phyloP scores from a whole-genome alignment of 2,888 invertebrate species.

The Hyles lineata region DNA sequence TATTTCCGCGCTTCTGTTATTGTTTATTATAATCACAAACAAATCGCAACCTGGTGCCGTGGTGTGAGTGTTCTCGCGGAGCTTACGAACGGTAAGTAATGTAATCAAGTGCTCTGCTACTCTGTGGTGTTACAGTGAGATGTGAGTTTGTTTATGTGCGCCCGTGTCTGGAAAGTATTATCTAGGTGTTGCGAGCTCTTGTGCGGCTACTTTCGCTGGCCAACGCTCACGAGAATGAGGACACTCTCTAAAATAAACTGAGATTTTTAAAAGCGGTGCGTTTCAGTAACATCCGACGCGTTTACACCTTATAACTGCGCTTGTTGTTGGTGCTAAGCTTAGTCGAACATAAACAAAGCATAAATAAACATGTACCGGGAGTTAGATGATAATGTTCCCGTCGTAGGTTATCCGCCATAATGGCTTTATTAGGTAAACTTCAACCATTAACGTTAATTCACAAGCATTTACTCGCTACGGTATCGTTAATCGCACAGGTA shows the following conservation, averaged over 20 bases:
- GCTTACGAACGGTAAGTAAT: conserved; percentile 68
- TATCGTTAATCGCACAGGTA: conserved; percentile 18
- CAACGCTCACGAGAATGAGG: conserved; percentile 69
- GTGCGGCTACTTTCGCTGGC: conserved; percentile 70
- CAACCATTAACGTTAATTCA: conserved; percentile 20
- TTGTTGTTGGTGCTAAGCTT: conserved; percentile 43
- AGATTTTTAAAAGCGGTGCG: conserved; percentile 62
- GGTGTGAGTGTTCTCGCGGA: conserved; percentile 41
- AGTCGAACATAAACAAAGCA: conserved; percentile 39
- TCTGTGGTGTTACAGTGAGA: conserved; percentile 36
- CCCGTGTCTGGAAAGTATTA: conserved; percentile 53
- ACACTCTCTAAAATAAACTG: conserved; percentile 73
- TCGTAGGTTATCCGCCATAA: conserved; percentile 12
- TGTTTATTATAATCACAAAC: conserved; percentile 57
- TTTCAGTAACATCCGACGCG: conserved; percentile 49
- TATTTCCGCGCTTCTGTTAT: conserved; percentile 53
- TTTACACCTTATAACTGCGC: conserved; percentile 41
- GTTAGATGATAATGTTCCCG: conserved; percentile 7
- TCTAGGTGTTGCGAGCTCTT: conserved; percentile 59
- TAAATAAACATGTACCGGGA: conserved; percentile 27
- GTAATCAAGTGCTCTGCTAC: conserved; percentile 47
- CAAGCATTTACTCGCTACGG: conserved; percentile 12
- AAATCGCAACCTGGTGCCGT: conserved; percentile 29
- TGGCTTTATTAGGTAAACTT: conserved; percentile 20
- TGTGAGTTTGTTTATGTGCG: conserved; percentile 45